Evolutionary conservation across 2,113 vertebrate genomes (phyloP), one percentile per base, ranked within the genome.

Genomic region (Perca schrenkii): DNA sequence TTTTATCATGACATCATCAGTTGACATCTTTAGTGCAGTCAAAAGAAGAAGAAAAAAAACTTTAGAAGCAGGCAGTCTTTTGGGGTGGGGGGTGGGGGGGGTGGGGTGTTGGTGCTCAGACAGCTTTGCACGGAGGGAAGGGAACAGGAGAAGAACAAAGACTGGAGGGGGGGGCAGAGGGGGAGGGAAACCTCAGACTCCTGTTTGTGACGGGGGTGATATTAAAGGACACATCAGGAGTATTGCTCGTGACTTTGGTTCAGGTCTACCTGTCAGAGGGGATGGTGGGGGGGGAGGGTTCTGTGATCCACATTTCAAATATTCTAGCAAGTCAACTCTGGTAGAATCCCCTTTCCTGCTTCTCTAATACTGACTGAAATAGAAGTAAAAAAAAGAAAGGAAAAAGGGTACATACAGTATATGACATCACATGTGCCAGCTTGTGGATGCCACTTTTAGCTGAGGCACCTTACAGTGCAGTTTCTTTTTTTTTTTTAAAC

Each of bases 1-100:
- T 34, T 62, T 67, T 74, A 87, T 91, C 81, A 87, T 95, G 94
- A 95, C 95, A 95, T 95, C 95, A 95, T 95, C 81, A 80, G 77
- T 92, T 94, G 95, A 95, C 94, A 94, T 95, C 92, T 94, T 94
- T 93, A 94, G 93, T 92, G 94, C 94, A 94, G 92, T 93, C 87
- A 72, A 90, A 88, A 86, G 73, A 81, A 82, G 63, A 83, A 85
- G 10, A 77, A 91, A 76, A 76, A 25, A 80, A 47, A 47, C 43
- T 83, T 54, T 19, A 90, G 36, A 84, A 92, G 83, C 91, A 91
- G 89, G 90, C 88, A 89, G 89, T 88, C 71, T 82, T 88, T 54
- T 79, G 36, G 66, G 67, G 67, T 6, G 19, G 34, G 67, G 46
- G 1, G 1, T 25, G 34, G 79, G 36, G 66, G 67, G 70, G 22